Percentiles rank a stretch among this genome's conserved stretches.
phyloP scores from a whole-genome alignment of 1,140 invertebrate genomes.

The Caenorhabditis brenneri region DNA sequence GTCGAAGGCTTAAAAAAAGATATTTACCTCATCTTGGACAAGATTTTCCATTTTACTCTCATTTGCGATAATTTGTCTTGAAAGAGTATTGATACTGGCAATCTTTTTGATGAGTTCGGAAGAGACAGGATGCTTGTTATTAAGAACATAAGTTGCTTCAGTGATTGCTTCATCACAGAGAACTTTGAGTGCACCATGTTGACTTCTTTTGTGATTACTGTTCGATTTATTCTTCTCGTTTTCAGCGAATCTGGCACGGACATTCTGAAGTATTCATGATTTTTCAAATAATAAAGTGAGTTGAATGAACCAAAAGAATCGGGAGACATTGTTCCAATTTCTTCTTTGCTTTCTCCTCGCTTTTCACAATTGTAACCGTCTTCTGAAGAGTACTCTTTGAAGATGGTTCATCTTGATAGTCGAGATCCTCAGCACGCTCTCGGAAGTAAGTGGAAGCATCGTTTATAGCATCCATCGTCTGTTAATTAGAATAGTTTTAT shows the following conservation, averaged over 20 bases:
- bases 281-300: too few relatives aligned
- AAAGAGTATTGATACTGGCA: constrained; percentile 32
- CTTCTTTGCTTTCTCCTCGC: neutral
- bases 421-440: constrained; percentile 1
- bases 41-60: constrained; percentile 22
- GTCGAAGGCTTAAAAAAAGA: neutral
- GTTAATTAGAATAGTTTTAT: neutral
- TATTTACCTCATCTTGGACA: neutral
- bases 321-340: neutral
- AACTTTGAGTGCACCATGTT: neutral
- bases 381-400: neutral
- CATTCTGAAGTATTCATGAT: too few relatives aligned
- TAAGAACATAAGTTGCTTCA: neutral
- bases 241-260: constrained; percentile 1
- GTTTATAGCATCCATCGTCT: constrained; percentile 30
- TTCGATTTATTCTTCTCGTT: constrained; percentile 2
- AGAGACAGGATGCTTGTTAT: neutral
- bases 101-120: constrained; percentile 31
- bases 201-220: neutral
- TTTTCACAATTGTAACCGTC: neutral
- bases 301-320: neutral
- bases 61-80: constrained; percentile 16
- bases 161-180: neutral
- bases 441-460: neutral
- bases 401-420: neutral